A percentile compares a stretch with the other conserved stretches of the same genome.
Evolutionary conservation across 2,113 vertebrate genomes (phyloP).

Genomic region (Xerus inauris): DNA sequence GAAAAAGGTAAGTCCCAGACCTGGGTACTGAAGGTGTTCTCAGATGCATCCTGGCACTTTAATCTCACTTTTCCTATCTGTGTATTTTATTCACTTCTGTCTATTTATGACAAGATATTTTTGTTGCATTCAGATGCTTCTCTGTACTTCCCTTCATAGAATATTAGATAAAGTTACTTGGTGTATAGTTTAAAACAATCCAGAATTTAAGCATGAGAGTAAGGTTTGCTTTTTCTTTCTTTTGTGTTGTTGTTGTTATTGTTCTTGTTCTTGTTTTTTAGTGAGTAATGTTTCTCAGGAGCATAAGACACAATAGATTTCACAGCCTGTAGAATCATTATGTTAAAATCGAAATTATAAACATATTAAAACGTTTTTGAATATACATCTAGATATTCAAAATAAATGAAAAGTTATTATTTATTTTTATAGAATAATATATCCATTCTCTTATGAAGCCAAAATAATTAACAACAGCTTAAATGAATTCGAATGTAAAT

Average conservation of each 20-base stretch:
- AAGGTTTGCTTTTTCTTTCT: not conserved
- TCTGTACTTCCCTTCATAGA: not conserved
- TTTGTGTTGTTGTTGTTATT: too few relatives aligned
- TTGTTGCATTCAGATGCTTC: not conserved
- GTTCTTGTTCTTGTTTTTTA: too few relatives aligned
- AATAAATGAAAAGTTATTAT: not conserved
- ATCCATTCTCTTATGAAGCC: not conserved
- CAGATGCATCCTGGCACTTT: not conserved
- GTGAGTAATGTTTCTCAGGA: not conserved
- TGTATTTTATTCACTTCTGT: not conserved
- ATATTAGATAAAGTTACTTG: not conserved
- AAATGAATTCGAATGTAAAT: not conserved
- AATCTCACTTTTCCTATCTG: not conserved
- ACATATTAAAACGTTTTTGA: not conserved
- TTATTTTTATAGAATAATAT: not conserved
- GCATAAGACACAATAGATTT: not conserved
- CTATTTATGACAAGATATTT: not conserved
- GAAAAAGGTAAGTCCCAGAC: slow-evolving; percentile 76
- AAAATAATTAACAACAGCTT: not conserved
- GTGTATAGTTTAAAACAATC: not conserved
- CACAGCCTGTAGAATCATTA: not conserved
- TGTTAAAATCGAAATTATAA: slow-evolving; percentile 12
- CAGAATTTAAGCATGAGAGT: not conserved
- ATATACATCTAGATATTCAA: not conserved
- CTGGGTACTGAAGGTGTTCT: not conserved